phyloP scores from a whole-genome alignment of 2,113 vertebrate species.

The Merops nubicus region DNA sequence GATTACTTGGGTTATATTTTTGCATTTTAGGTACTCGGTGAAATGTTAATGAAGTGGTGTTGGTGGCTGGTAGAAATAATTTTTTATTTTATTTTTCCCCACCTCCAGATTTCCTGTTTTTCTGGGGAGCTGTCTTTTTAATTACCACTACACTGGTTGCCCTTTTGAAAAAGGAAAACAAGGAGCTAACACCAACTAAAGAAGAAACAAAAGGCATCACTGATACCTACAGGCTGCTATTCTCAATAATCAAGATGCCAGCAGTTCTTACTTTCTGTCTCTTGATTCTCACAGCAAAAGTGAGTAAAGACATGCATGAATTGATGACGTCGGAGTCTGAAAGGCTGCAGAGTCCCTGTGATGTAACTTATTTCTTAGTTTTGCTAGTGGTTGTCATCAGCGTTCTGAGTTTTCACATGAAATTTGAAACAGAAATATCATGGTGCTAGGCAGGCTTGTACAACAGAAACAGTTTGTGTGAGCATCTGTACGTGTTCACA shows the following conservation, averaged over 20 bases:
- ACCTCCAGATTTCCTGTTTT: constrained; percentile 91
- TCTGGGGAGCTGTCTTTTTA: constrained; percentile 94
- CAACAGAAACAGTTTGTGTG: neutral
- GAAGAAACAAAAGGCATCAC: constrained; percentile 91
- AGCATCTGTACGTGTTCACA: neutral
- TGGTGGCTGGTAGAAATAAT: neutral
- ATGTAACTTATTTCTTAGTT: neutral
- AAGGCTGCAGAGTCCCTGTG: neutral
- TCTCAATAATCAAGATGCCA: constrained; percentile 93
- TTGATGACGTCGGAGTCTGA: neutral
- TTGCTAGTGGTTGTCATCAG: neutral
- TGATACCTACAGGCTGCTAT: constrained; percentile 91
- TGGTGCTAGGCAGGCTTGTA: neutral
- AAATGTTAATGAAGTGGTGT: neutral
- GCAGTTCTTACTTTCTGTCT: constrained; percentile 91
- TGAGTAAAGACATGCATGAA: constrained; percentile 40
- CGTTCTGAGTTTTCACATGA: neutral
- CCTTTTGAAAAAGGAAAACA: constrained; percentile 89
- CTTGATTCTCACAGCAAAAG: constrained; percentile 94
- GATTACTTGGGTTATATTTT: neutral
- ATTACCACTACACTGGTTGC: constrained; percentile 94
- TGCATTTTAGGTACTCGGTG: neutral
- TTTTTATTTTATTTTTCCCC: neutral
- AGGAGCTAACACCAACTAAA: constrained; percentile 68
- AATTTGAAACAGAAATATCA: neutral